Evolutionary conservation across 2,888 invertebrate genomes (phyloP).

Genomic region (Timema cristinae): DNA sequence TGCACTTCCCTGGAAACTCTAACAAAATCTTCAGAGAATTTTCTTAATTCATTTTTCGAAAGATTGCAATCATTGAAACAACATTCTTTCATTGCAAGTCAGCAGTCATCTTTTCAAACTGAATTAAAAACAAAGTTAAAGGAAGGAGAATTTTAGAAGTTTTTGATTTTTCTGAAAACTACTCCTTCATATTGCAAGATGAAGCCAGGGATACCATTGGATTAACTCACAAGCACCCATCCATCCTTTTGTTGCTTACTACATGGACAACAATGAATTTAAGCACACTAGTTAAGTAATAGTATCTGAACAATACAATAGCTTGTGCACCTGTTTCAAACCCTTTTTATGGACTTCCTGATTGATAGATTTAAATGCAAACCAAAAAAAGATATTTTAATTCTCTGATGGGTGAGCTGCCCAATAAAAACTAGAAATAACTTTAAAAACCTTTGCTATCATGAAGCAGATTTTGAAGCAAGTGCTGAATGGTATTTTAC

Average conservation of each 20-base stretch:
- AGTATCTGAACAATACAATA: too few species aligned
- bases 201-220: background rate
- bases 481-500: too few species aligned
- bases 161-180: slow-evolving; percentile 9
- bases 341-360: too few species aligned
- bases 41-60: slow-evolving; percentile 1
- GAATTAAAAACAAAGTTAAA: background rate
- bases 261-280: too few species aligned
- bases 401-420: too few species aligned
- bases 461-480: too few species aligned
- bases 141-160: background rate
- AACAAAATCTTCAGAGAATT: slow-evolving; percentile 1
- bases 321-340: too few species aligned
- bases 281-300: too few species aligned
- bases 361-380: too few species aligned
- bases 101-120: background rate
- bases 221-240: background rate
- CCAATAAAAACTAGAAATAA: too few species aligned
- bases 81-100: slow-evolving; percentile 5
- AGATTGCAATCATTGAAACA: background rate
- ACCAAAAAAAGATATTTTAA: too few species aligned
- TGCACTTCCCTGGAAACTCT: background rate
- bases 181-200: slow-evolving; percentile 6
- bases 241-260: background rate
- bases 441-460: too few species aligned